Evolutionary conservation across 2,888 invertebrate species (phyloP).

Genomic region (Phlogophora meticulosa): DNA sequence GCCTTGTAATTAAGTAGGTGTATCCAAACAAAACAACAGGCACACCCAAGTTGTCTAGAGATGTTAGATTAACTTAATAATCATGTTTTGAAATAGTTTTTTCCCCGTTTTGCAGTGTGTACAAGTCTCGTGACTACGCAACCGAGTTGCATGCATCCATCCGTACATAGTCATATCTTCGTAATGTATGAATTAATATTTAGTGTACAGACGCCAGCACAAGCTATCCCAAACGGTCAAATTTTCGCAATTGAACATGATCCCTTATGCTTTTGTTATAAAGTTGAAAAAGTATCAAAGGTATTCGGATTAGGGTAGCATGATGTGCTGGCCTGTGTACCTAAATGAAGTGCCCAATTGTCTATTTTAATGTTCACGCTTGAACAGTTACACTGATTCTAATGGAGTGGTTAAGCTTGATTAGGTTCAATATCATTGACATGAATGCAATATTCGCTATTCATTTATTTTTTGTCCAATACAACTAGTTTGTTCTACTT

Average conservation of each 20-base stretch:
- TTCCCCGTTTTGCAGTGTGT: slow-evolving; percentile 15
- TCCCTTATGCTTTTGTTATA: too few relatives aligned
- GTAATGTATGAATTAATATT: slow-evolving; percentile 19
- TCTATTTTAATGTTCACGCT: slow-evolving; percentile 35
- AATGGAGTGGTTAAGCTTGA: slow-evolving; percentile 47
- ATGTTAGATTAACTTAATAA: slow-evolving; percentile 30
- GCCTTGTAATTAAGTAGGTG: too few relatives aligned
- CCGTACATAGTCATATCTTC: slow-evolving; percentile 9
- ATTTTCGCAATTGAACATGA: too few relatives aligned
- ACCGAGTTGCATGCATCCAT: slow-evolving; percentile 22
- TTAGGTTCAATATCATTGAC: slow-evolving; percentile 44
- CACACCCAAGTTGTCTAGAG: slow-evolving; percentile 6
- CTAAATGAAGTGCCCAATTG: slow-evolving; percentile 31
- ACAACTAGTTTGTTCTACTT: slow-evolving; percentile 31
- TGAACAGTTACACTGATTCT: slow-evolving; percentile 16
- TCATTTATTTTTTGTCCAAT: slow-evolving; percentile 12
- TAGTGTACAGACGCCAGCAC: too few relatives aligned
- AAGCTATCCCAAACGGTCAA: too few relatives aligned
- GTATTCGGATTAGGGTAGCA: too few relatives aligned
- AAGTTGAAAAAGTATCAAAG: too few relatives aligned
- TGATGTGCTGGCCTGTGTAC: too few relatives aligned
- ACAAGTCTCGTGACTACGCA: slow-evolving; percentile 25
- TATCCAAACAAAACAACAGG: not conserved
- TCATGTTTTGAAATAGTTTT: slow-evolving; percentile 38
- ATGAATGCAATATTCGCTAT: slow-evolving; percentile 35